Conservation (phyloP, 2,888 invertebrate species). For the Dorcus hopei region DNA sequence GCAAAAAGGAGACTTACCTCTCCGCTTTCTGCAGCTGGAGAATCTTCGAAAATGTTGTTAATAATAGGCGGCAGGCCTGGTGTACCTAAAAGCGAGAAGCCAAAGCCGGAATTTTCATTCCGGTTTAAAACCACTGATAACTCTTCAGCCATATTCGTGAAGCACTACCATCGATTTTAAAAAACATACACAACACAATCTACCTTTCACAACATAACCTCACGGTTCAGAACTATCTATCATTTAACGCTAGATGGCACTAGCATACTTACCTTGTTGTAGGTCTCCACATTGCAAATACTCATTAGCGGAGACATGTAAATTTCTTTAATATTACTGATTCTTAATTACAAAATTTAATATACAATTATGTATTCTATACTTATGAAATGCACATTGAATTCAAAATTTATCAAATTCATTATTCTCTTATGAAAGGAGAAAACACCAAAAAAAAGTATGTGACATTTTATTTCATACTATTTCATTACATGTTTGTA, state of each 20-base stretch:
- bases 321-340: too few relatives aligned
- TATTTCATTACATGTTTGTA: too few relatives aligned
- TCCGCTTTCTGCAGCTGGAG: slow-evolving; percentile 87
- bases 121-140: slow-evolving; percentile 83
- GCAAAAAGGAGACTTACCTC: slow-evolving; percentile 60
- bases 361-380: too few relatives aligned
- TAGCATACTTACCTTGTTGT: slow-evolving; percentile 14
- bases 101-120: slow-evolving; percentile 84
- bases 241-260: slow-evolving; percentile 32
- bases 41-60: slow-evolving; percentile 90
- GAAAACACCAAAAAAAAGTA: too few relatives aligned
- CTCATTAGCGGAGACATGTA: too few relatives aligned
- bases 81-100: slow-evolving; percentile 86
- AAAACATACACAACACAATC: slow-evolving; percentile 34
- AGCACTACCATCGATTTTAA: slow-evolving; percentile 44
- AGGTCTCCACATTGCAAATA: background rate
- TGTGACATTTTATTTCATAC: too few relatives aligned
- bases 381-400: too few relatives aligned
- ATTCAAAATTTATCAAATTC: too few relatives aligned
- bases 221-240: slow-evolving; percentile 37
- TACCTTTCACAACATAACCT: slow-evolving; percentile 40
- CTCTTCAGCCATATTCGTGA: slow-evolving; percentile 76
- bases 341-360: too few relatives aligned
- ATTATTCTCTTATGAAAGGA: too few relatives aligned
- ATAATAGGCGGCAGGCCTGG: slow-evolving; percentile 91